These are phyloP conservation scores for Anastrepha ludens DNA, from an alignment of 1,140 invertebrate species.

Conservation along the genomic window DNA sequence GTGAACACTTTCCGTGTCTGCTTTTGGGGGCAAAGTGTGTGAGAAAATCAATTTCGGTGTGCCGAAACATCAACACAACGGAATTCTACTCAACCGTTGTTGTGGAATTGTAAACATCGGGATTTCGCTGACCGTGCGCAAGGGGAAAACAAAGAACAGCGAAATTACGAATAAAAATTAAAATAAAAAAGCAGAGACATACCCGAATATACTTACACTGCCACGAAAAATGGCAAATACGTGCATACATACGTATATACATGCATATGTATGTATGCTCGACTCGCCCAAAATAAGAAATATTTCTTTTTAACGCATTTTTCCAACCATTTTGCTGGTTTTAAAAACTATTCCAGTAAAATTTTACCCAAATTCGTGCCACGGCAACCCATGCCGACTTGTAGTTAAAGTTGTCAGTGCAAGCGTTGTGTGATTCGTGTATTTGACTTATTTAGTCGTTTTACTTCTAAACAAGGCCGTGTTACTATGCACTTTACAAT, in stretches of 20 bases:
- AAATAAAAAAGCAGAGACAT: not conserved
- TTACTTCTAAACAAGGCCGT: too few species aligned
- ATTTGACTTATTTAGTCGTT: too few species aligned
- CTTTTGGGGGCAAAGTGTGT: not conserved
- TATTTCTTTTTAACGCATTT: too few species aligned
- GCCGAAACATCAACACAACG: constrained; percentile 6
- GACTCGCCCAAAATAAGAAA: not conserved
- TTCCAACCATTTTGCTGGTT: too few species aligned
- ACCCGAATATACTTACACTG: not conserved
- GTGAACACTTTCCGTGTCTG: not conserved
- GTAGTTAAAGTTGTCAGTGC: too few species aligned
- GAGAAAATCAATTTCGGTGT: constrained; percentile 21
- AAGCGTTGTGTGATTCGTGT: too few species aligned
- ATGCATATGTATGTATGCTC: not conserved
- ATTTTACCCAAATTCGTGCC: too few species aligned
- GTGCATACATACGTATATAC: not conserved
- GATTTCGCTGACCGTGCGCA: not conserved
- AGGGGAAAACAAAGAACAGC: not conserved
- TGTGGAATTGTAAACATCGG: constrained; percentile 7
- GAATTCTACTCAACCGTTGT: not conserved
- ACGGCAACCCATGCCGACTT: too few species aligned
- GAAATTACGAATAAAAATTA: constrained; percentile 9
- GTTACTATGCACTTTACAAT: too few species aligned
- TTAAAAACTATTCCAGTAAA: too few species aligned
- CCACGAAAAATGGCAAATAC: not conserved